Evolutionary conservation across 1,140 invertebrate species (phyloP).

Genomic region (Harlomillsia oculata): DNA sequence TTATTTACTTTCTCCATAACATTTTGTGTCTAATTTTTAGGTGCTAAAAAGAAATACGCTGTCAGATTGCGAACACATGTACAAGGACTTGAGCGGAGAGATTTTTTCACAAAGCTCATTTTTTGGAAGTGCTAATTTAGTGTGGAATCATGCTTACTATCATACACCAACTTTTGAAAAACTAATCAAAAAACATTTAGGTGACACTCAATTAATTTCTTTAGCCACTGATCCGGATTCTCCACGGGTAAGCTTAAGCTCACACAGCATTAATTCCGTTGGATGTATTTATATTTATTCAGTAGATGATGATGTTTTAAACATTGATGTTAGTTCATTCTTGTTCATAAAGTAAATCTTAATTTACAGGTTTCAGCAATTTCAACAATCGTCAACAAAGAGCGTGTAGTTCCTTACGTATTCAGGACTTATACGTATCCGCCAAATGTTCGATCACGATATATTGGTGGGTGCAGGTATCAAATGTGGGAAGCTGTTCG

Average conservation of each 20-base stretch:
- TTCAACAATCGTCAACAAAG: constrained; percentile 70
- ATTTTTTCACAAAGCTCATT: constrained; percentile 62
- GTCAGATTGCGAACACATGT: constrained; percentile 54
- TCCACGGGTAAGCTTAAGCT: constrained; percentile 53
- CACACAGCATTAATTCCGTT: no score
- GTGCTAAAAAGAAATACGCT: constrained; percentile 50
- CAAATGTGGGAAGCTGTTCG: constrained; percentile 77
- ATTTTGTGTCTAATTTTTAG: constrained; percentile 39
- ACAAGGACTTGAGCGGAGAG: constrained; percentile 57
- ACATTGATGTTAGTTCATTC: no score
- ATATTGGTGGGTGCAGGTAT: constrained; percentile 63
- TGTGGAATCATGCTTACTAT: constrained; percentile 83
- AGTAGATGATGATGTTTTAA: no score
- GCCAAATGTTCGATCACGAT: constrained; percentile 60
- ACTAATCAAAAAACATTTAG: constrained; percentile 61
- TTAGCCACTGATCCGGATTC: constrained; percentile 49
- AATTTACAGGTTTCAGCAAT: constrained; percentile 59
- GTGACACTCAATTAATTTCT: constrained; percentile 57
- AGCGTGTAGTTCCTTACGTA: constrained; percentile 68
- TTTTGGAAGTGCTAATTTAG: constrained; percentile 63
- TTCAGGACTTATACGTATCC: constrained; percentile 84
- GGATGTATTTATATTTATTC: no score
- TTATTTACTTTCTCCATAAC: background rate
- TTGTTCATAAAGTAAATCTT: no score
- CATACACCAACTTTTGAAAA: constrained; percentile 76